phyloP scores from a whole-genome alignment of 2,113 vertebrate genomes.

The Arothron firmamentum region DNA sequence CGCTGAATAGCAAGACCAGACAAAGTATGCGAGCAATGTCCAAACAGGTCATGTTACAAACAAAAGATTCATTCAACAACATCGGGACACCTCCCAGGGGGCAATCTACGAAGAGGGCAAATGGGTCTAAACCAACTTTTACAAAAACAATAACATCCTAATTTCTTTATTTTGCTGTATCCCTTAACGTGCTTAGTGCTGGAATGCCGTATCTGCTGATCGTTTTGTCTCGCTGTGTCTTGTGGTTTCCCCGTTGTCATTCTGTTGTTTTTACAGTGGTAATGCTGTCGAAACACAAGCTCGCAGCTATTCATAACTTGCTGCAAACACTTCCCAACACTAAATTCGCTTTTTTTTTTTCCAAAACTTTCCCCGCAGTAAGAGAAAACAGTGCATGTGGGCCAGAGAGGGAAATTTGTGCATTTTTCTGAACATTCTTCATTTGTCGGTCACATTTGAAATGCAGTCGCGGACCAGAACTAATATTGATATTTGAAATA shows the following conservation, averaged over 20 bases:
- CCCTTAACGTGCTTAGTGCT: constrained; percentile 31
- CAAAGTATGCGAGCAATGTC: constrained; percentile 75
- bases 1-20: constrained; percentile 70
- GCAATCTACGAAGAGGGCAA: constrained; percentile 33
- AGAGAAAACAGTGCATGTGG: constrained; percentile 30
- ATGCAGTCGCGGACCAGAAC: background rate
- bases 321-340: constrained; percentile 55
- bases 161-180: constrained; percentile 52
- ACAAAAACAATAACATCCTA: constrained; percentile 38
- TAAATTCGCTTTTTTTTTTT: constrained; percentile 36
- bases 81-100: constrained; percentile 50
- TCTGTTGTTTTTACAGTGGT: constrained; percentile 59
- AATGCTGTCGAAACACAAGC: constrained; percentile 53
- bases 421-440: background rate
- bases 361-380: constrained; percentile 20
- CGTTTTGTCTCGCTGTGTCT: constrained; percentile 51
- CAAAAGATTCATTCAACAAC: constrained; percentile 69
- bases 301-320: constrained; percentile 40
- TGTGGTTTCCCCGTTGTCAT: constrained; percentile 54
- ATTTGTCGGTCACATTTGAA: background rate
- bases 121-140: constrained; percentile 37
- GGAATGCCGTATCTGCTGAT: constrained; percentile 41
- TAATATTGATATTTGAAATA: background rate
- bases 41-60: constrained; percentile 74
- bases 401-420: constrained; percentile 11